These are phyloP conservation scores for Spongilla lacustris DNA, from an alignment of 37 sponge, comb jelly and placozoan genomes.

Conservation along the genomic window DNA sequence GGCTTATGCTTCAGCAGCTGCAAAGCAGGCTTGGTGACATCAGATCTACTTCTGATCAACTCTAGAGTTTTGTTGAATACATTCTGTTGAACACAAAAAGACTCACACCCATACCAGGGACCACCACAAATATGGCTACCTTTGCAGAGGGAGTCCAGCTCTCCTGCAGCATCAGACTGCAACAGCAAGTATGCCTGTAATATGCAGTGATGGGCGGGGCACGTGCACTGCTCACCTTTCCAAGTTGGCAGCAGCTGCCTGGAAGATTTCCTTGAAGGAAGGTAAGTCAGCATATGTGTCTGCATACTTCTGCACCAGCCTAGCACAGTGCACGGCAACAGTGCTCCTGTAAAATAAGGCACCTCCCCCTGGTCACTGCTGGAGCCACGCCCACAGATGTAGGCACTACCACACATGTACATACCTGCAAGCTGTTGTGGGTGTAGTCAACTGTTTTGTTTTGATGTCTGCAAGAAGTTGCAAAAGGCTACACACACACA, in stretches of 20 bases:
- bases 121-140: neutral
- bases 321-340: neutral
- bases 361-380: neutral
- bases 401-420: neutral
- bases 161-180: neutral
- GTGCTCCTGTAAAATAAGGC: neutral
- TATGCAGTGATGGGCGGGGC: neutral
- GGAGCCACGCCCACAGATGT: neutral
- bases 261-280: constrained; percentile 57
- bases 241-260: constrained; percentile 19
- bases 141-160: constrained; percentile 1
- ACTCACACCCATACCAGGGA: no score
- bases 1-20: constrained; percentile 81
- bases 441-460: neutral
- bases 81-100: neutral
- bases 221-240: constrained; percentile 21
- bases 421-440: neutral
- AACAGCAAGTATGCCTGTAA: neutral
- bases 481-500: neutral
- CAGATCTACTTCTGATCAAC: neutral
- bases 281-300: constrained; percentile 37
- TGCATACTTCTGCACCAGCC: neutral
- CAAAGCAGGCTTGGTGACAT: constrained; percentile 21
- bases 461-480: neutral
- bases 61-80: neutral